Evolutionary conservation across 2,113 vertebrate species (phyloP).

Genomic region (Tachysurus fulvidraco): DNA sequence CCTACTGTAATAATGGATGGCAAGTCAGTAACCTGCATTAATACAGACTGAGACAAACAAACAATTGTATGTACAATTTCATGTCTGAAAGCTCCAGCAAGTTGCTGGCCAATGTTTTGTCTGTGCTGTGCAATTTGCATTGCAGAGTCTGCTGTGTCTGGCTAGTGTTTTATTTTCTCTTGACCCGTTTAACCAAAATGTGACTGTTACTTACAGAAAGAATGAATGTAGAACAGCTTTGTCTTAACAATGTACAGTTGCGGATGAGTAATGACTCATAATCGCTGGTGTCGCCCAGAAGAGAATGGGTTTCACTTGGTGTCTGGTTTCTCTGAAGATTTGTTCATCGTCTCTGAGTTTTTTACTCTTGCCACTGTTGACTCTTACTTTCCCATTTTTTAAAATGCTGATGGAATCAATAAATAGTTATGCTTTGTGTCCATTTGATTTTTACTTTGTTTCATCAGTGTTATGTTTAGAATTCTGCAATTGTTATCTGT

Average conservation of each 20-base stretch:
- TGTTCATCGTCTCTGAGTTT: background rate
- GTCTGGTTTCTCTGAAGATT: background rate
- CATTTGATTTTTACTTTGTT: background rate
- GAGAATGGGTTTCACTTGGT: background rate
- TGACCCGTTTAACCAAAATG: background rate
- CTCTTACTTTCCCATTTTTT: background rate
- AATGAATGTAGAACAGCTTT: background rate
- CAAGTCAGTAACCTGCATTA: background rate
- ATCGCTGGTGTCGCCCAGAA: background rate
- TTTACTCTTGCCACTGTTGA: background rate
- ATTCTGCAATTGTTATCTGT: background rate
- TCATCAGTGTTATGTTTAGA: background rate
- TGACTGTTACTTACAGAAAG: background rate
- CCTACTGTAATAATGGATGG: background rate
- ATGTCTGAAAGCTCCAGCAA: background rate
- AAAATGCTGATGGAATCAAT: background rate
- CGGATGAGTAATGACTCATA: background rate
- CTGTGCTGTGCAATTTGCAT: background rate
- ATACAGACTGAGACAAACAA: background rate
- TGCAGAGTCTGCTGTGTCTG: background rate
- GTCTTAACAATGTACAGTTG: background rate
- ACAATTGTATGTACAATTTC: background rate
- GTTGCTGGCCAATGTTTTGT: background rate
- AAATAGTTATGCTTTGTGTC: background rate
- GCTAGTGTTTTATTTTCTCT: background rate